Evolutionary conservation across 2,113 vertebrate species (phyloP).

Genomic region (Vidua chalybeata): DNA sequence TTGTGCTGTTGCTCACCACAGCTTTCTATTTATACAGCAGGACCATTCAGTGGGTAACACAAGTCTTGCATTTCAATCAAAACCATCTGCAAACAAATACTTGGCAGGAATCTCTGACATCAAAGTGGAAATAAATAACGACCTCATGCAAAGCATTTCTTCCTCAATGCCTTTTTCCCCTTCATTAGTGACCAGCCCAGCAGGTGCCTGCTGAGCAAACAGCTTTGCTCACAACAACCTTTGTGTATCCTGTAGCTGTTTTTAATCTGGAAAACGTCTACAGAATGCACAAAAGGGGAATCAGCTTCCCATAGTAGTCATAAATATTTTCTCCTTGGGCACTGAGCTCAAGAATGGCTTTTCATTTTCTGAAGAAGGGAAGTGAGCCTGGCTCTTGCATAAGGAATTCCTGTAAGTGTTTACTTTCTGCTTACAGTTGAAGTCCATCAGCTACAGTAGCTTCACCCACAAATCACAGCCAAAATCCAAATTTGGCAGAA

Average conservation of each 20-base stretch:
- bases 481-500: not conserved
- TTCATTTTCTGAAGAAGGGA: conserved; percentile 30
- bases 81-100: conserved; percentile 40
- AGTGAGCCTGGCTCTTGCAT: conserved; percentile 58
- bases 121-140: not conserved
- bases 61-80: not conserved
- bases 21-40: not conserved
- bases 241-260: not conserved
- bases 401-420: conserved; percentile 63
- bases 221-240: not conserved
- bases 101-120: not conserved
- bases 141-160: conserved; percentile 10
- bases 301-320: not conserved
- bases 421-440: conserved; percentile 34
- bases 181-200: not conserved
- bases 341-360: not conserved
- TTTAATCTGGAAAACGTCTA: not conserved
- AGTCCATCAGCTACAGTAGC: conserved; percentile 43
- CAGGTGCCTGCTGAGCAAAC: conserved; percentile 41
- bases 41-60: not conserved
- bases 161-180: not conserved
- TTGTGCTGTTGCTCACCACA: not conserved
- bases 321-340: not conserved
- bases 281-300: not conserved
- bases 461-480: conserved; percentile 40